These are phyloP conservation scores for Columbina picui DNA, from an alignment of 2,113 vertebrate genomes.

Conservation along the genomic window DNA sequence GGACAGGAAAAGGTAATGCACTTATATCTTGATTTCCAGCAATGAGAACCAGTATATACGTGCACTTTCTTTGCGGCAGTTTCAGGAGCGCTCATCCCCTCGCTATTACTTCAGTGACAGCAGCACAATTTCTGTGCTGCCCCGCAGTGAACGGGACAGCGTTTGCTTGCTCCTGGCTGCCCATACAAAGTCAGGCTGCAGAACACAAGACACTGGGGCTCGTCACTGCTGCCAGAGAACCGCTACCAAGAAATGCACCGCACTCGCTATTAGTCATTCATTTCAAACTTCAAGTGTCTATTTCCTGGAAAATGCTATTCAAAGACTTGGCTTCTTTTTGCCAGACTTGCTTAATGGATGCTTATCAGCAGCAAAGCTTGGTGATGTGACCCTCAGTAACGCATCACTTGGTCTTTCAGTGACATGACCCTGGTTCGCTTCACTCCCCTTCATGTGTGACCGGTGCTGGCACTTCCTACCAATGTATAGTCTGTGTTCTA, in stretches of 20 bases:
- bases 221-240: not conserved
- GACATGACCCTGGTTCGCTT: accelerated
- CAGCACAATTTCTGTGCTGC: not conserved
- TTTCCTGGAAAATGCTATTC: conserved; percentile 13
- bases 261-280: not conserved
- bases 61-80: not conserved
- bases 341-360: not conserved
- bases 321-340: not conserved
- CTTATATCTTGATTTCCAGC: not conserved
- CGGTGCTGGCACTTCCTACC: not conserved
- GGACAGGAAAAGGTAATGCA: not conserved
- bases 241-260: not conserved
- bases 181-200: accelerated
- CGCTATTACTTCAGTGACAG: not conserved
- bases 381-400: not conserved
- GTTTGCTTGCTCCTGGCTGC: not conserved
- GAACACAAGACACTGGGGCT: not conserved
- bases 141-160: not conserved
- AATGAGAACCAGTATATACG: not conserved
- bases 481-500: not conserved
- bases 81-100: accelerated
- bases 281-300: not conserved
- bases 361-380: not conserved
- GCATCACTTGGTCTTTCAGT: not conserved
- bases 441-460: not conserved